Evolutionary conservation across 2,888 invertebrate species (phyloP), one percentile per base, ranked within the genome.

Genomic region (Archips crataeganus): DNA sequence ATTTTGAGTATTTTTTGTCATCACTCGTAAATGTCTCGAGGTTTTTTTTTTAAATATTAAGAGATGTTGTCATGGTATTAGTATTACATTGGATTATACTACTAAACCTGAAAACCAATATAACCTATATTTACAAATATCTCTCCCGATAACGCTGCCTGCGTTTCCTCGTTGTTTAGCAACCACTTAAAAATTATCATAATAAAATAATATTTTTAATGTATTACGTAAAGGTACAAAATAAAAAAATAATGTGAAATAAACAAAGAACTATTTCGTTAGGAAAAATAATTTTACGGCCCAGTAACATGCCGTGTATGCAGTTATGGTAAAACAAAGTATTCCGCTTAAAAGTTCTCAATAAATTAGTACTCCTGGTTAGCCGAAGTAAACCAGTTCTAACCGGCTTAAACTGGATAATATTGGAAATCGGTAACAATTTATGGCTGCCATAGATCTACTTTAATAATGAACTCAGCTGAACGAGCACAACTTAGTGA

Each of bases 401-500:
- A 34, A 13, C 32, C 3, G 11, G 57, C 32, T 63, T 32, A 45
- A 47, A 47, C 45, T 47, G 13, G 32, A 32, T n/a, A 36, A 34
- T 60, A 60, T 60, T 39, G 36, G 49, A 65, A 10, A 6, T 15
- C n/a, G 59, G 4, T 45, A n/a, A 2, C 47, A 68, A 68, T 59
- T 68, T 47, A 68, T 47, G n/a, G 45, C 45, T 13, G 34, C 59
- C n/a, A 60, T 68, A 60, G 67, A 59, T 68, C 59, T 60, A 32
- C 15, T 36, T 54, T 32, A 67, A 42, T 57, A 49, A 54, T 45
- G 34, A 51, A 23, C 54, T 32, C 32, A 32, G 42, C 23, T 39
- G 66, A 67, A 9, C 65, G 65, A 49, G 34, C 36, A 36, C 67
- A 8, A 34, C 42, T 67, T 45, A 8, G 57, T 59, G 39, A 67